These are phyloP conservation scores for Nephila pilipes DNA, from an alignment of 1,140 invertebrate species.

Conservation along the genomic window DNA sequence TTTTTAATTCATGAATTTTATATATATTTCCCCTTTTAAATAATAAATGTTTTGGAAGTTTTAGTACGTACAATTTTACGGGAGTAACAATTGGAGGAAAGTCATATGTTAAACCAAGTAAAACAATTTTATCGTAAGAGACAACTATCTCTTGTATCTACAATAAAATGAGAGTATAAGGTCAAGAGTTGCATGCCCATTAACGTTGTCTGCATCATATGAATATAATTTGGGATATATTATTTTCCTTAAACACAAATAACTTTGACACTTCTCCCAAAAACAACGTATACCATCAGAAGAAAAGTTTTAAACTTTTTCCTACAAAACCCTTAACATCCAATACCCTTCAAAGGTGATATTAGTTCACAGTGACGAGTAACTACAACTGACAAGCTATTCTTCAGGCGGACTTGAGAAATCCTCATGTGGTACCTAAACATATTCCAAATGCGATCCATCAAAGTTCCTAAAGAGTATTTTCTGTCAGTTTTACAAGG, in stretches of 20 bases:
- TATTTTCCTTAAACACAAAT: neutral
- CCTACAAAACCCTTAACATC: neutral
- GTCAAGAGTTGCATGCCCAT: too few species aligned
- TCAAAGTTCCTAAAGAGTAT: neutral
- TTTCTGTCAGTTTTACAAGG: conserved; percentile 16
- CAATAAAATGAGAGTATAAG: too few species aligned
- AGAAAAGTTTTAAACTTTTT: neutral
- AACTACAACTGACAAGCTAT: neutral
- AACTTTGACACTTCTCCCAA: neutral
- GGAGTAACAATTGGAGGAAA: too few species aligned
- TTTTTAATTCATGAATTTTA: too few species aligned
- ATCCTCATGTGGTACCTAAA: neutral
- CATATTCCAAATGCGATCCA: conserved; percentile 2
- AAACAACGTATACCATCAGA: neutral
- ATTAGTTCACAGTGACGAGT: neutral
- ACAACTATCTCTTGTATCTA: too few species aligned
- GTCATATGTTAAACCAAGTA: too few species aligned
- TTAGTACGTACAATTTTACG: too few species aligned
- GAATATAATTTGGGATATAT: neutral
- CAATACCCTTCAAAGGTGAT: neutral
- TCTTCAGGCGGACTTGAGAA: neutral
- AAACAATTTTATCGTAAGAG: too few species aligned
- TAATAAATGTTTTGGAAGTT: too few species aligned
- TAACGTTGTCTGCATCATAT: too few species aligned
- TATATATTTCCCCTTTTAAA: too few species aligned